phyloP scores from a whole-genome alignment of 2,113 vertebrate genomes.

The Pavo muticus region DNA sequence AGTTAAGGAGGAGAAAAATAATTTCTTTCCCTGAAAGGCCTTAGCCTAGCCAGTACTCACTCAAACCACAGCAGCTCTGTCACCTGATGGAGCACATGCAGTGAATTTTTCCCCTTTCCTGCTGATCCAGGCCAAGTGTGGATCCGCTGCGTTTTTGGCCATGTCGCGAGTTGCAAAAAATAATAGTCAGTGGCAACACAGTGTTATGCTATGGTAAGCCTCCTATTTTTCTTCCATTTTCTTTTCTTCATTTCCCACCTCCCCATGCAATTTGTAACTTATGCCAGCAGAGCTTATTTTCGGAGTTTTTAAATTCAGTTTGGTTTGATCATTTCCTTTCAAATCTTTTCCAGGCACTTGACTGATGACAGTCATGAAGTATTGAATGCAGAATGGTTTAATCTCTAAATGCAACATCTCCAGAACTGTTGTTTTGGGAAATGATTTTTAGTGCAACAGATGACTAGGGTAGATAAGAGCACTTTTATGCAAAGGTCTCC shows the following conservation, averaged over 20 bases:
- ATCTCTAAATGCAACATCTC: not conserved
- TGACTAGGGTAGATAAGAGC: constrained; percentile 1
- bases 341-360: not conserved
- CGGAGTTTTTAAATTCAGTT: not conserved
- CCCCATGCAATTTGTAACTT: not conserved
- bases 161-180: fast-evolving
- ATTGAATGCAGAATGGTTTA: not conserved
- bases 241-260: not conserved
- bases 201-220: not conserved
- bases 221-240: not conserved
- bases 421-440: constrained; percentile 1
- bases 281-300: not conserved
- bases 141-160: not conserved
- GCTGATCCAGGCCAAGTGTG: not conserved
- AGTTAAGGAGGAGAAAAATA: not conserved
- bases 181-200: not conserved
- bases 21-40: not conserved
- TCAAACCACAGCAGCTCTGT: not conserved
- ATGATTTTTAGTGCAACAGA: not conserved
- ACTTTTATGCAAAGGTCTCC: constrained; percentile 6
- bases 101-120: not conserved
- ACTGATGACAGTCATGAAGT: not conserved
- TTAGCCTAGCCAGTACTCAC: not conserved
- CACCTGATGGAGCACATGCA: not conserved
- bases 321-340: not conserved